Conservation (phyloP, 2,888 invertebrate genomes). For the Tetrapedia diversipes region DNA sequence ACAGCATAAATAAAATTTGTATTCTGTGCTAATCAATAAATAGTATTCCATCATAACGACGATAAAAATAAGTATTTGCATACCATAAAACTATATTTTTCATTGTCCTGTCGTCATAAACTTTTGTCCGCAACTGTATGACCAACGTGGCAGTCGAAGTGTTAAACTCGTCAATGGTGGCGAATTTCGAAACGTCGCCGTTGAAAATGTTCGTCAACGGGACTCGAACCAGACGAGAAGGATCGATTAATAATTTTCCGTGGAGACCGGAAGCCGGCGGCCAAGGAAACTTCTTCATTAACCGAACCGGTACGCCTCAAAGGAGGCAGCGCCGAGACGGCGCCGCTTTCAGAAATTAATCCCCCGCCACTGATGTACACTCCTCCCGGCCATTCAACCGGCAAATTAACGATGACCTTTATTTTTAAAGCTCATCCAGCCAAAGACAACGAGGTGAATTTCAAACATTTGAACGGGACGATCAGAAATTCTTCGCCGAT, state of each 20-base stretch:
- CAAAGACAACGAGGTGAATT: background rate
- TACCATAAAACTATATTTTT: too few relatives aligned
- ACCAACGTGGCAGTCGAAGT: too few relatives aligned
- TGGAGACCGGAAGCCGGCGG: background rate
- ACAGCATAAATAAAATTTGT: too few relatives aligned
- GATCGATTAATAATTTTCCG: slow-evolving; percentile 53
- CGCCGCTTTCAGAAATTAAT: slow-evolving; percentile 38
- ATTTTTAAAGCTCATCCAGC: background rate
- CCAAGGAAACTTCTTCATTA: slow-evolving; percentile 49
- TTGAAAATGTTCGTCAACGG: slow-evolving; percentile 23
- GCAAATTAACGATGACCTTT: slow-evolving; percentile 31
- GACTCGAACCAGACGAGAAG: slow-evolving; percentile 1
- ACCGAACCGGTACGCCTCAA: slow-evolving; percentile 32
- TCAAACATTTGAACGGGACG: background rate
- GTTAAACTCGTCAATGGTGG: slow-evolving; percentile 1
- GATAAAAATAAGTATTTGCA: too few relatives aligned
- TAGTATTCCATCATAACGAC: too few relatives aligned
- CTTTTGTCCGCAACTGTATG: too few relatives aligned
- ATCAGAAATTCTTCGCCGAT: too few relatives aligned
- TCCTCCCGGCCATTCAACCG: slow-evolving; percentile 5
- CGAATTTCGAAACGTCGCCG: background rate
- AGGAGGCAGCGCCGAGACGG: slow-evolving; percentile 7
- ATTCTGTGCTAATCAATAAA: too few relatives aligned
- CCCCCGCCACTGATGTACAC: slow-evolving; percentile 23
- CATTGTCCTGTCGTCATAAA: too few relatives aligned